Evolutionary conservation across 2,797 vertebrate species (phyloP), one percentile per base, ranked within the genome.

Genomic region (Xerus rutilus): DNA sequence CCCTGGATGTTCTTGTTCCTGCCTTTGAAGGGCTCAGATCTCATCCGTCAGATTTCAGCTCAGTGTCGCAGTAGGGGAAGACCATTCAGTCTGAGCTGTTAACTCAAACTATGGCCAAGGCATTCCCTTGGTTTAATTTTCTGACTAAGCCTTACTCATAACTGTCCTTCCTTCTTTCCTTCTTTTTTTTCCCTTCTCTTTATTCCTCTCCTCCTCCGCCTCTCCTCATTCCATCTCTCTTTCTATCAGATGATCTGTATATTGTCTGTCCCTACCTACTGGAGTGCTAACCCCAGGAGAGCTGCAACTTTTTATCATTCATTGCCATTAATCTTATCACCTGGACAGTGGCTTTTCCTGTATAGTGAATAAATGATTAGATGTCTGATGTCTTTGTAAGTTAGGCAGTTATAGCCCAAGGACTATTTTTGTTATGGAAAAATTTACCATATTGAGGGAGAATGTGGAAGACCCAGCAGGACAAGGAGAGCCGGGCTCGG

Each of bases 311-410:
- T 78, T 30, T 76, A 57, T 49, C 52, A 18, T 28, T 73, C 35
- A 1, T 52, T 79, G 67, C 4, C 8, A 67, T 73, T 35, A 47
- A 57, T 25, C 30, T 54, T 32, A 20, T 91, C 30, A 89, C 65
- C 49, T 69, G 43, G 62, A 79, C 1, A 14, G 12, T 52, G 65
- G 13, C 15, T 74, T 7, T 87, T 79, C 57, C 89, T 45, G 13
- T 32, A 69, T 47, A 72, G 5, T 79, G 72, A 92, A 81, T 70
- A 12, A 87, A 77, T 70, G 64, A 69, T 59, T 77, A 49, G 2
- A 39, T 21, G 7, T 39, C 74, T 76, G 57, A 93, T 49, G 59
- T 84, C 52, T 72, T 93, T 91, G 30, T 92, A 91, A 89, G 5
- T 54, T 43, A 82, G 79, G 52, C 12, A 35, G 64, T 83, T 89